Base-by-base conservation (phyloP, 2,888 invertebrate genomes). In the Dendrolimus houi region DNA sequence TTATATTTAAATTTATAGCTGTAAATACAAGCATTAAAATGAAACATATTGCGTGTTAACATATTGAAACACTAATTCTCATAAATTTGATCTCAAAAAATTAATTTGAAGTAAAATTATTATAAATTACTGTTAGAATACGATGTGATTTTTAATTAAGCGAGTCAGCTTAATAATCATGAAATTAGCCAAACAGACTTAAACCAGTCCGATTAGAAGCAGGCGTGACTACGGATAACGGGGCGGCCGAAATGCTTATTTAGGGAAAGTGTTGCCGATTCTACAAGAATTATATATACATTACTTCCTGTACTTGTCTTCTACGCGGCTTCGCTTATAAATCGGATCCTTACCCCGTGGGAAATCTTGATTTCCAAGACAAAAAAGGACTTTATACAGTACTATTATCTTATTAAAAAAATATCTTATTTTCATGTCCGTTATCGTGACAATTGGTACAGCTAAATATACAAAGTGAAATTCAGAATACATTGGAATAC, bases 131-230 rank as follows among this genome's bases (percentile, higher is more conserved):
- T 29, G 29, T 47, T 47, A 47, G 47, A 10, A 47, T 47, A 47
- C 47, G 47, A 47, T 10, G 47, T 12, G 47, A 47, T 10, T 9
- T 47, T 47, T 47, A 29, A 54, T 54, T 52, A 41, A 54, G 55
- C 54, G 54, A 58, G 53, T 52, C 57, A 53, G 52, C 62, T 62
- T 64, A 57, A 60, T 61, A 60, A 67, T 61, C 57, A 60, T 17
- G 41, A 64, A 67, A 67, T 65, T 63, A 62, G 59, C 60, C 58
- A 67, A 66, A 68, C 65, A 66, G 64, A 70, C 64, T 62, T 64
- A 68, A 77, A 73, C 71, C 66, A 66, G 76, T 71, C 65, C 60
- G 62, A 58, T 62, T 58, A 60, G 52, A 62, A 62, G 65, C 62
- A 57, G 64, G 60, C 62, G 63, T 62, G 59, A 69, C 60, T 47